Base-by-base conservation (phyloP, 2,888 invertebrate genomes). In the Apoda limacodes region DNA sequence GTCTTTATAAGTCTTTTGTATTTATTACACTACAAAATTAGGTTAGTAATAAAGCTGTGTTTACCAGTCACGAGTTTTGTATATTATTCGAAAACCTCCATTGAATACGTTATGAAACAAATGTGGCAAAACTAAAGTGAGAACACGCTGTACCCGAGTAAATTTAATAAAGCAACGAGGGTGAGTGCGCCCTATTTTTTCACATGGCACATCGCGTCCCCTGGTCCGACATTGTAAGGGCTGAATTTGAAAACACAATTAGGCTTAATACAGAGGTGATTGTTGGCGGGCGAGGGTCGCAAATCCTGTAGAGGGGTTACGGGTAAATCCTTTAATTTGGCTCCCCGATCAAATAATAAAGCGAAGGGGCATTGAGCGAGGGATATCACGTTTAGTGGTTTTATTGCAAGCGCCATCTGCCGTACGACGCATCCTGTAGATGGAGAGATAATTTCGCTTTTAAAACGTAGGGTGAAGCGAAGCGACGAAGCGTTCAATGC, bases 191-290 rank as follows among this genome's bases (percentile, higher is more conserved):
- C 74, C 71, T 55, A 66, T 72, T 78, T 76, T 76, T 78, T 76
- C 69, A 67, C 70, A 64, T 68, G 62, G 50, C 54, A 56, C 60
- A 58, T 55, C 54, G 51, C 59, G 52, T 60, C 69, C 64, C 67
- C 35, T 37, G 43, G 42, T 60, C 51, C n/a, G 51, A 45, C 55
- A 66, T 68, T 67, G 66, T 67, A 68, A 69, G 76, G 74, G 67
- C 63, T 56, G 67, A 74, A 76, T 76, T 76, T 70, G 75, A 80
- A 80, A 80, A 80, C 80, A 80, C 78, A 80, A 80, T 80, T 80
- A 80, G 76, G 78, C 71, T 76, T 80, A 80, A 80, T 80, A 80
- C 78, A 78, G 78, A 76, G 80, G 80, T 80, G 80, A 80, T 80
- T 75, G 80, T 75, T 66, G 69, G 67, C 68, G 56, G 58, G 67